Percentiles rank a stretch among this genome's conserved stretches.
These are phyloP conservation scores for Buathra laborator DNA, from an alignment of 2,888 invertebrate species.

Conservation along the genomic window DNA sequence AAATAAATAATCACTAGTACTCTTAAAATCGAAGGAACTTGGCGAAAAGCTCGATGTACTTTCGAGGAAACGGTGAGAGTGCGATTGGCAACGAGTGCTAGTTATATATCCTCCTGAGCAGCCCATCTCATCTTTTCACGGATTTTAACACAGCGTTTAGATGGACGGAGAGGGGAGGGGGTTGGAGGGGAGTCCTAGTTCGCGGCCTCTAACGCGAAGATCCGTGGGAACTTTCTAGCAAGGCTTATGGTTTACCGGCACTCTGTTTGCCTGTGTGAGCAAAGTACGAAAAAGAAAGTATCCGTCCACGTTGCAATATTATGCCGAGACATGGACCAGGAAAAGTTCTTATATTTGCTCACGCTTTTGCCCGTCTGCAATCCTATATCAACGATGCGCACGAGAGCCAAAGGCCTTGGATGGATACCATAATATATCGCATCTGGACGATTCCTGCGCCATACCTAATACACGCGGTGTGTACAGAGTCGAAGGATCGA, in stretches of 20 bases:
- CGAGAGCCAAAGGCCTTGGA: not conserved
- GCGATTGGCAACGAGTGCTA: not conserved
- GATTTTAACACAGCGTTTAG: constrained; percentile 40
- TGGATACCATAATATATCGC: not conserved
- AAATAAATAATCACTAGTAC: no score
- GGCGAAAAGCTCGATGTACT: no score
- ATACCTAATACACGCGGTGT: not conserved
- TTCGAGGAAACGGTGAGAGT: not conserved
- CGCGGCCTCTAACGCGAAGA: constrained; percentile 39
- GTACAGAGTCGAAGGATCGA: constrained; percentile 19
- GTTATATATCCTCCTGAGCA: not conserved
- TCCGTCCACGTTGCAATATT: not conserved
- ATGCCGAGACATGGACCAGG: constrained; percentile 23
- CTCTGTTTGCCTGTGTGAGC: not conserved
- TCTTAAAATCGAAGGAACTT: no score
- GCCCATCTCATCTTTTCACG: constrained; percentile 25
- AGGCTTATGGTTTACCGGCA: not conserved
- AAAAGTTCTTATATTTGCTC: constrained; percentile 23
- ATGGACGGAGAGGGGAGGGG: not conserved
- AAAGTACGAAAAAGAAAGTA: constrained; percentile 41
- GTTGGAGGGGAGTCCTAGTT: not conserved
- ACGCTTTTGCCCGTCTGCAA: not conserved
- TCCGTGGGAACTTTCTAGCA: constrained; percentile 68
- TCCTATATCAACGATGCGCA: not conserved
- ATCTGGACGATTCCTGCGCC: not conserved